phyloP scores from a whole-genome alignment of 2,113 vertebrate species.

The Crotalus tigris region DNA sequence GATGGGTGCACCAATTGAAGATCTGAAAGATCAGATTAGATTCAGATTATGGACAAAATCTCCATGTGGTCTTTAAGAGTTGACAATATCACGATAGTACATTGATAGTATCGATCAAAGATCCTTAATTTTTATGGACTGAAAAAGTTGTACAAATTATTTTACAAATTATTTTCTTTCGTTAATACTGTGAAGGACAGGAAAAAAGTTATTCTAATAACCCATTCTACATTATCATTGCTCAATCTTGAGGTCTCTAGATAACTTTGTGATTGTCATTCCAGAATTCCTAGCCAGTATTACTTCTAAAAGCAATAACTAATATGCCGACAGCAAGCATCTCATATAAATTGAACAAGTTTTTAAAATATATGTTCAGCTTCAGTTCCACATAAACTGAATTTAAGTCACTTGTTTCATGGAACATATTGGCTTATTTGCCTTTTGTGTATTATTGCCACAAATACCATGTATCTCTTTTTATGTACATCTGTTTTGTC shows the following conservation, averaged over 20 bases:
- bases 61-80: not conserved
- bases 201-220: not conserved
- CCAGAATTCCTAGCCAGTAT: not conserved
- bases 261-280: not conserved
- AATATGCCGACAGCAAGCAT: not conserved
- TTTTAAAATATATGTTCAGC: not conserved
- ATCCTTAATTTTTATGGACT: not conserved
- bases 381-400: slow-evolving; percentile 1
- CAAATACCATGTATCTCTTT: slow-evolving; percentile 3
- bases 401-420: slow-evolving; percentile 1
- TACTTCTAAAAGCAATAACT: not conserved
- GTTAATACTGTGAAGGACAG: not conserved
- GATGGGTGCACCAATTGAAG: not conserved
- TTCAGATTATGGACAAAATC: not conserved
- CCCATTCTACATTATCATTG: not conserved
- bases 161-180: not conserved
- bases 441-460: not conserved
- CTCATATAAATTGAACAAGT: not conserved
- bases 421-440: not conserved
- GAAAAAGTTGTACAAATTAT: not conserved
- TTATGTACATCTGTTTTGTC: slow-evolving; percentile 9
- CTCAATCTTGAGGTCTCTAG: not conserved
- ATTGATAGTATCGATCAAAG: not conserved
- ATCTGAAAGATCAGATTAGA: not conserved
- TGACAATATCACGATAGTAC: not conserved